Evolutionary conservation across 2,888 invertebrate species (phyloP).

Genomic region (Dasypolia templi): DNA sequence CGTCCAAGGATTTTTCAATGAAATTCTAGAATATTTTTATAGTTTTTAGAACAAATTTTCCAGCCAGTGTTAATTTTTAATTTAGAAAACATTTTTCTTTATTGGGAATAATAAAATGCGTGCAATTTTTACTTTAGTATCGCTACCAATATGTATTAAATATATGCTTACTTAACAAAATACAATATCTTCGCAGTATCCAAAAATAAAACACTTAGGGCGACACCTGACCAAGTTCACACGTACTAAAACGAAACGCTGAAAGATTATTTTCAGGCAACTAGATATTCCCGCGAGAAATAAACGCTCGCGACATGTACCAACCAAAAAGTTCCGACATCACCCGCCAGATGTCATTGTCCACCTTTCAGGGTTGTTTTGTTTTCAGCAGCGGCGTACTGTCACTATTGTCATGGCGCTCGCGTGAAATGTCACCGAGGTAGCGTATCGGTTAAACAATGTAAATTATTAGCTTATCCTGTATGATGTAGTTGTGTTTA

Average conservation of each 20-base stretch:
- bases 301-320: neutral
- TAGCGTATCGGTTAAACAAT: slow-evolving; percentile 81
- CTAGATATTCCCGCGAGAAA: neutral
- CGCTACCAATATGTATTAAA: neutral
- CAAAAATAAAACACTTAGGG: neutral
- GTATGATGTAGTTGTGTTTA: slow-evolving; percentile 88
- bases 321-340: slow-evolving; percentile 59
- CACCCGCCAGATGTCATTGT: slow-evolving; percentile 74
- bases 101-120: neutral
- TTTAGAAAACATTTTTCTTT: neutral
- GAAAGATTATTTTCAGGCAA: slow-evolving; percentile 18
- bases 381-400: slow-evolving; percentile 85
- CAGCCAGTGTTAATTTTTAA: slow-evolving; percentile 42
- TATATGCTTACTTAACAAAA: neutral
- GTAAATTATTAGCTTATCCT: slow-evolving; percentile 82
- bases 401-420: slow-evolving; percentile 89
- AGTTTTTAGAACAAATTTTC: slow-evolving; percentile 26
- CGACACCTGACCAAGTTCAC: slow-evolving; percentile 39
- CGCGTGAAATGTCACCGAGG: slow-evolving; percentile 86
- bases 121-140: neutral
- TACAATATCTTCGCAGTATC: neutral
- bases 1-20: slow-evolving; percentile 67
- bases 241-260: slow-evolving; percentile 3
- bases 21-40: slow-evolving; percentile 73
- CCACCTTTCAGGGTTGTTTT: slow-evolving; percentile 82